Percentiles rank a stretch among this genome's conserved stretches.
Conservation (phyloP, 2,797 vertebrate species). For the Sebastolobus alascanus region DNA sequence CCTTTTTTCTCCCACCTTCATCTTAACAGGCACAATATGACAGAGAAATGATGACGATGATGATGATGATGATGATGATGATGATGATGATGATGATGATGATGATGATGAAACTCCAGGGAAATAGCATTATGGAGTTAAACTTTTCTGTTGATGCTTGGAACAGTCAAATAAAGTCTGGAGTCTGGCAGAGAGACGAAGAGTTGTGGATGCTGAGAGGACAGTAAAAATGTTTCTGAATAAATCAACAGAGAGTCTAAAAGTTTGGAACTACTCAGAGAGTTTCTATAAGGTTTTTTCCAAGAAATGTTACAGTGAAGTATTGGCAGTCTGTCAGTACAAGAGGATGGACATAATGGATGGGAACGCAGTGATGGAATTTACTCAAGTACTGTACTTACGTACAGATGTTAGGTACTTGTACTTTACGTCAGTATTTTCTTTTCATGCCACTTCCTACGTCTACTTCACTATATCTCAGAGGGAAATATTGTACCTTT, state of each 20-base stretch:
- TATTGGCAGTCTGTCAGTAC: neutral
- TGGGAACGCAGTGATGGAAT: no score
- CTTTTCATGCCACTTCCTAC: no score
- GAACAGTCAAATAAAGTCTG: neutral
- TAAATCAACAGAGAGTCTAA: constrained; percentile 4
- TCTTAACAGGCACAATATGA: no score
- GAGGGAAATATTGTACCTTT: no score
- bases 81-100: neutral
- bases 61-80: no score
- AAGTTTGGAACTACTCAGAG: neutral
- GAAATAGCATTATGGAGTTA: constrained; percentile 4
- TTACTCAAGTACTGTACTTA: neutral
- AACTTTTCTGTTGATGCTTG: constrained; percentile 7
- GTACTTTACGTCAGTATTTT: neutral
- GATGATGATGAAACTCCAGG: constrained; percentile 51
- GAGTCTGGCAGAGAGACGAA: constrained; percentile 1
- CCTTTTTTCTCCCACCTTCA: no score
- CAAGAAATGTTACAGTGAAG: neutral
- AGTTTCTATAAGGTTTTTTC: neutral
- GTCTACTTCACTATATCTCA: no score
- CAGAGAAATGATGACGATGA: no score
- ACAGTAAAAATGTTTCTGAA: constrained; percentile 1
- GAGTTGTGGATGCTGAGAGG: constrained; percentile 2
- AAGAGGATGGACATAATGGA: neutral
- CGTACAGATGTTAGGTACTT: neutral